Base-by-base conservation (phyloP, 2,113 vertebrate species). In the Orthonyx spaldingii region DNA sequence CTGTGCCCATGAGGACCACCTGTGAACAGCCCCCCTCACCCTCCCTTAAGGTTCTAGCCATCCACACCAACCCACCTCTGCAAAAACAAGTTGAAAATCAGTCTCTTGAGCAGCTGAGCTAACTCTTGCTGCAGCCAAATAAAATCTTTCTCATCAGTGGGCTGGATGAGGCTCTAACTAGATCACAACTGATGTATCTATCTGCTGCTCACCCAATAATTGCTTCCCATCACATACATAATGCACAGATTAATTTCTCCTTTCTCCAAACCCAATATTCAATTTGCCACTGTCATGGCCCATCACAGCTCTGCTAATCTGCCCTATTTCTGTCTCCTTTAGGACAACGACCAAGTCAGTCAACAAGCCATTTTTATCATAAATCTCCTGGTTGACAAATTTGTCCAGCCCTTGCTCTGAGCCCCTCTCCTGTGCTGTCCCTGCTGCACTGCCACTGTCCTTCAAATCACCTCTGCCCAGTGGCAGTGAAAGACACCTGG, bases 31-130 rank as follows among this genome's bases (percentile, higher is more conserved):
- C 49, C 72, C 72, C 16, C 33, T 17, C 41, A 44, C 16, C 8
- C 30, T 66, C 49, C 28, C 53, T 71, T 69, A 68, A 84, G 71
- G 82, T 8, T 77, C 23, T n/a, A 80, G 28, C 68, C 70, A 61
- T 47, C 33, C 52, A 42, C 27, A 74, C 13, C 19, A 91, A 76
- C 65, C 41, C 46, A 41, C 83, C 70, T 76, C 90, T 86, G 92
- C 6, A 46, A 85, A 72, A 82, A 22, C 56, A 81, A 74, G 77
- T 35, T 82, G 83, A 97, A 95, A 97, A 89, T 89, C 50, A 90
- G 80, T 53, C 75, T 63, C 60, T 80, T 39, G 33, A 56, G 75
- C 41, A 46, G 47, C 52, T 77, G 61, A 83, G 41, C 33, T 74
- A 85, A 61, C 9, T 57, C 65, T 11, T 71, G 49, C 77, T 76